A percentile compares a stretch with the other conserved stretches of the same genome.
These are phyloP conservation scores for Oedothorax gibbosus DNA, from an alignment of 1,140 invertebrate species.

Conservation along the genomic window DNA sequence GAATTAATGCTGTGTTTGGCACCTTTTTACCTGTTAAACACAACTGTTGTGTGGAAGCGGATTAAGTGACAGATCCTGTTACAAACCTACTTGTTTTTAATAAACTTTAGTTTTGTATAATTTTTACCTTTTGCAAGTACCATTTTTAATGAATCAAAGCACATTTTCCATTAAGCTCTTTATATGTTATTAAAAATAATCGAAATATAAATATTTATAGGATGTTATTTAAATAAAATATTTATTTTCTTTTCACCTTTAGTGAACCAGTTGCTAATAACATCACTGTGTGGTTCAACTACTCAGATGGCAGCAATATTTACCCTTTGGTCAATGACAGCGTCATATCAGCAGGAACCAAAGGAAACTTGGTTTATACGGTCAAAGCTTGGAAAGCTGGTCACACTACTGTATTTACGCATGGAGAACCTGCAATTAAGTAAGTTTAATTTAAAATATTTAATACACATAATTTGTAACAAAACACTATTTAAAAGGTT, in stretches of 20 bases:
- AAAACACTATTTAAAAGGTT: no score
- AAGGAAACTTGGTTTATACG: conserved; percentile 7
- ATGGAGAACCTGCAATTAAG: conserved; percentile 39
- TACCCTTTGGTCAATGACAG: conserved; percentile 36
- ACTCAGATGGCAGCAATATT: conserved; percentile 38
- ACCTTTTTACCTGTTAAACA: no score
- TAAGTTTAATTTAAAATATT: conserved; percentile 2
- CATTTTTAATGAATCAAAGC: no score
- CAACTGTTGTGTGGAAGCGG: no score
- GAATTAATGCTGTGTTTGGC: no score
- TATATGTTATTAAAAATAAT: no score
- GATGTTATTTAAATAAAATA: neutral
- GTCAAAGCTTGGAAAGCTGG: conserved; percentile 40
- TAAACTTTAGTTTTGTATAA: no score
- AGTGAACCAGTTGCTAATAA: conserved; percentile 27
- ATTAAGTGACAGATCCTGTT: no score
- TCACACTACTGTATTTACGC: conserved; percentile 56
- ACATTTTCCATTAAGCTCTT: no score
- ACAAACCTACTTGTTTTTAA: no score
- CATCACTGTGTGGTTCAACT: conserved; percentile 35
- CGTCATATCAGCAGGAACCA: conserved; percentile 15
- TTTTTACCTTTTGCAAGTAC: no score
- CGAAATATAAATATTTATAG: no score
- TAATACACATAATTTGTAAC: neutral
- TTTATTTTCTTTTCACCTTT: neutral